These are phyloP conservation scores for Nannospalax galili DNA, from an alignment of 2,113 vertebrate genomes.

Conservation along the genomic window DNA sequence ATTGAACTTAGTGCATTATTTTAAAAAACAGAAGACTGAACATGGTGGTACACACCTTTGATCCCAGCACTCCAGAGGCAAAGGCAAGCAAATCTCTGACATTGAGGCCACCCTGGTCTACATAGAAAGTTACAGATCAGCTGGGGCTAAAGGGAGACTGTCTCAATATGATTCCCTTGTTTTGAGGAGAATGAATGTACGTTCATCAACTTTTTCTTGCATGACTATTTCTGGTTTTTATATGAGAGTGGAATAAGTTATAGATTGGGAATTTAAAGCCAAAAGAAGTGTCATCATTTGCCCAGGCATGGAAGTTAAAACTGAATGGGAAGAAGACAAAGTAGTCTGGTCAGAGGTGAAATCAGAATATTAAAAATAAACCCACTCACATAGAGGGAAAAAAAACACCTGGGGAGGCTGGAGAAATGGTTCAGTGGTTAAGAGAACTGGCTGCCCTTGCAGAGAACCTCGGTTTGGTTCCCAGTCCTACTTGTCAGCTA, in stretches of 20 bases:
- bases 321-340: background rate
- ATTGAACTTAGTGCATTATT: background rate
- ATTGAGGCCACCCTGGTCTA: too few species aligned
- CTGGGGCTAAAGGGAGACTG: background rate
- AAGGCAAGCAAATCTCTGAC: too few species aligned
- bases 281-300: background rate
- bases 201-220: background rate
- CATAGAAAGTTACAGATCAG: background rate
- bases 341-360: background rate
- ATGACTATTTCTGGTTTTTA: background rate
- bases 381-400: background rate
- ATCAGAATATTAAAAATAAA: background rate
- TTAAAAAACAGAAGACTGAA: too few species aligned
- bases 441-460: too few species aligned
- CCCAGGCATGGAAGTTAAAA: background rate
- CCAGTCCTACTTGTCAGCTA: too few species aligned
- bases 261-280: background rate
- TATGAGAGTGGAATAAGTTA: background rate
- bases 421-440: too few species aligned
- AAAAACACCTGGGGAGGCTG: background rate
- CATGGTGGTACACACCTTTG: too few species aligned
- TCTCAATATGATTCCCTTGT: background rate
- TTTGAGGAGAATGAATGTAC: slow-evolving; percentile 37
- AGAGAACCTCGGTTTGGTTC: too few species aligned
- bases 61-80: too few species aligned